These are phyloP conservation scores for Nyctalus aviator DNA, from an alignment of 2,797 vertebrate genomes.

Conservation along the genomic window DNA sequence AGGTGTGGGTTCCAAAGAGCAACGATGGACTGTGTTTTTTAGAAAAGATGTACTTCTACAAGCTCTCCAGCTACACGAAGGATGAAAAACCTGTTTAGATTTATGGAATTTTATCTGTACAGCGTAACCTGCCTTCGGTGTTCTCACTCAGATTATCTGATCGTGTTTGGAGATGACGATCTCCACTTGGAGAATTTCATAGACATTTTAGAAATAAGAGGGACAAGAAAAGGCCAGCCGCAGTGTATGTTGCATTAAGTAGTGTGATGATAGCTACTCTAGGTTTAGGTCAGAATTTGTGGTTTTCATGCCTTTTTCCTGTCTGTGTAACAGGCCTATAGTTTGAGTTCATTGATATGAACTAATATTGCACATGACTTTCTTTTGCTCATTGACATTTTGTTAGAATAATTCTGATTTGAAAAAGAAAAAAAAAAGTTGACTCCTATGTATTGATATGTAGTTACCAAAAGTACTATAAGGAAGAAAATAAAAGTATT, in stretches of 20 bases:
- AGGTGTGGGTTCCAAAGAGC: conserved; percentile 17
- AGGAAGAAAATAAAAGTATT: not conserved
- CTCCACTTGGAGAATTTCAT: not conserved
- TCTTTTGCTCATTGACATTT: not conserved
- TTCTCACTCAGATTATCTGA: not conserved
- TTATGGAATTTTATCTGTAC: conserved; percentile 10
- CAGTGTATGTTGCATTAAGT: not conserved
- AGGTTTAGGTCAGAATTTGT: not conserved
- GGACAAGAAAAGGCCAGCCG: not conserved
- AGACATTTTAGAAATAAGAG: conserved; percentile 56
- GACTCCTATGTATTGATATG: not conserved
- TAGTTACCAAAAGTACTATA: not conserved
- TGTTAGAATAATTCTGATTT: conserved; percentile 44
- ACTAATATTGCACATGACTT: not conserved
- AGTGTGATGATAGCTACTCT: not conserved
- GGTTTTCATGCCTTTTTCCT: conserved; percentile 6
- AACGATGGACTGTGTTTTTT: not conserved
- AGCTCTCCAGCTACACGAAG: not conserved
- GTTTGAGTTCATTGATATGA: conserved; percentile 45
- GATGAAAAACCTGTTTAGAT: conserved; percentile 30
- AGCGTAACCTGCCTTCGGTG: not conserved
- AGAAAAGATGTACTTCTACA: not conserved
- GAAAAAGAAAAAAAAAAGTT: not conserved
- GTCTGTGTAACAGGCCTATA: not conserved
- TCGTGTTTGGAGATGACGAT: not conserved